Evolutionary conservation across 2,113 vertebrate genomes (phyloP).

Genomic region (Brachyhypopomus occidentalis): DNA sequence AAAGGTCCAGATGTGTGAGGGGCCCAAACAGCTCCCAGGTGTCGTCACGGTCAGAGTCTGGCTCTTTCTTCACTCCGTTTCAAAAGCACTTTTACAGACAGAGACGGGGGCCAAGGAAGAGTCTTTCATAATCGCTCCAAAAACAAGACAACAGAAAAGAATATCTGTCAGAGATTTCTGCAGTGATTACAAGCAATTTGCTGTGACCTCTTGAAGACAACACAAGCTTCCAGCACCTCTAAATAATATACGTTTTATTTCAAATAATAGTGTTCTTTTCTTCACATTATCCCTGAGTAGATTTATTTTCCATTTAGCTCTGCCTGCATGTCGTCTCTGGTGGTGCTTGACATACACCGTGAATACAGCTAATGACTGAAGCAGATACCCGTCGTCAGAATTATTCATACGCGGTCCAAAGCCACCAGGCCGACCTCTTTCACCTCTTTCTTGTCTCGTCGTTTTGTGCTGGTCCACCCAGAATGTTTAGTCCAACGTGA

Average conservation of each 20-base stretch:
- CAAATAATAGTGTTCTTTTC: too few species aligned
- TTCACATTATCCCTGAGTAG: not conserved
- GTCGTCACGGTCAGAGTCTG: conserved; percentile 19
- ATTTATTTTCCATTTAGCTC: not conserved
- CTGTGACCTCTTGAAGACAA: not conserved
- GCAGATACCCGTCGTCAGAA: not conserved
- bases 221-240: not conserved
- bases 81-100: not conserved
- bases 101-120: not conserved
- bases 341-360: not conserved
- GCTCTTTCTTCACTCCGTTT: not conserved
- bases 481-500: conserved; percentile 23
- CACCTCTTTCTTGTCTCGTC: conserved; percentile 25
- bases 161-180: not conserved
- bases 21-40: conserved; percentile 16
- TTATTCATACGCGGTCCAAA: conserved; percentile 43
- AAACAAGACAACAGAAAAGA: not conserved
- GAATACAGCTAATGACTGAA: not conserved
- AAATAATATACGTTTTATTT: not conserved
- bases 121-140: not conserved
- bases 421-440: not conserved
- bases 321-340: not conserved
- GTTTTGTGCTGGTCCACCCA: conserved; percentile 25
- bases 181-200: not conserved
- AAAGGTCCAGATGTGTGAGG: not conserved